Base-by-base conservation (phyloP, 2,888 invertebrate species). In the Xestia sexstrigata region DNA sequence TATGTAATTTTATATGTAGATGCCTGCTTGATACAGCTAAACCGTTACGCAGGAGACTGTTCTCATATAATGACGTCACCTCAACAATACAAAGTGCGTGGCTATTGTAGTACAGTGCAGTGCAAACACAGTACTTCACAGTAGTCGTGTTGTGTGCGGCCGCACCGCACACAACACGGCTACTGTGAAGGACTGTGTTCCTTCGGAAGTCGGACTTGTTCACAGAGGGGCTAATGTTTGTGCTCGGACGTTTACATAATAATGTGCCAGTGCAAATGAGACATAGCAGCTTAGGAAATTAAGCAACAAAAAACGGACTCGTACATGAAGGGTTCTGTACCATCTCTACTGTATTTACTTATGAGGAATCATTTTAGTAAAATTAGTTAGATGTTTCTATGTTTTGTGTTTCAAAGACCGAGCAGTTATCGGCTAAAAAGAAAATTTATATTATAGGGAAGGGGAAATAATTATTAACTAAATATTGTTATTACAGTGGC, bases 31-130 rank as follows among this genome's bases (percentile, higher is more conserved):
- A 58, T 26, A 15, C 5, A 42, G 23, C 8, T 9, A 58, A 58
- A 58, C 35, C 20, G 11, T 69, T 67, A 11, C 7, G 6, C 1
- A 45, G 11, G 39, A 68, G 69, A 75, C 42, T 72, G 30, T 79
- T 79, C 82, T 8, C 35, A 23, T 0, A 26, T 6, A 70, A 73
- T 82, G 79, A 79, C 63, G 83, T 83, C 70, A 83, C 83, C 23
- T 2, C 26, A 69, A 17, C 20, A 26, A 78, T 23, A 15, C 60
- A 66, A n/a, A 63, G 52, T 77, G 63, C 74, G 60, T 70, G 65
- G 39, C 70, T 62, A n/a, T n/a, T n/a, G n/a, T n/a, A 55, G 71
- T 74, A 69, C 65, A 66, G 74, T 75, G 42, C n/a, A 73, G 70
- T 70, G 66, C 79, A 83, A 79, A 83, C 83, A 79, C 23, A 26